A percentile compares a stretch with the other conserved stretches of the same genome.
Conservation (phyloP, 2,113 vertebrate species). For the Larimichthys crocea region DNA sequence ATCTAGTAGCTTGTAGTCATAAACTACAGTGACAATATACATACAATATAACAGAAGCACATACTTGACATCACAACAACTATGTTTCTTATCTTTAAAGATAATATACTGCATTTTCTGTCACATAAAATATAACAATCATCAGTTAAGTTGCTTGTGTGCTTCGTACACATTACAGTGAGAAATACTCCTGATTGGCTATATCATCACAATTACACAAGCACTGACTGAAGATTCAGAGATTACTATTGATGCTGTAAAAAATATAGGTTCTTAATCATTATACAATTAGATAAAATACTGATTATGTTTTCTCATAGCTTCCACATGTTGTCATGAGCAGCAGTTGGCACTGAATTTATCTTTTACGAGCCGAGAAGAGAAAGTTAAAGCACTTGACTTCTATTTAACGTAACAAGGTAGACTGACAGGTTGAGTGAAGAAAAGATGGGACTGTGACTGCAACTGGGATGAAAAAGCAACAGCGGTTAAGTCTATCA, state of each 20-base stretch:
- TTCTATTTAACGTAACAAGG: constrained; percentile 7
- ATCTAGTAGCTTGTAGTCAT: background rate
- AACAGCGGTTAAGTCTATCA: background rate
- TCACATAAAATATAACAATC: constrained; percentile 1
- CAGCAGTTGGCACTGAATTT: constrained; percentile 16
- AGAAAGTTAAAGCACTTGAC: background rate
- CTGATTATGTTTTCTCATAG: background rate
- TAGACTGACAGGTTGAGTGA: background rate
- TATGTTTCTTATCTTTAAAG: background rate
- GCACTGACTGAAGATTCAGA: background rate
- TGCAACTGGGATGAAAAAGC: constrained; percentile 11
- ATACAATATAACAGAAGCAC: background rate
- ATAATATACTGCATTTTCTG: background rate
- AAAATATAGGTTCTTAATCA: background rate
- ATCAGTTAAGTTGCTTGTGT: background rate
- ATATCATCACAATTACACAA: background rate
- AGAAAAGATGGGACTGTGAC: constrained; percentile 11
- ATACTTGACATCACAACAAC: background rate
- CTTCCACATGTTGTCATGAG: background rate
- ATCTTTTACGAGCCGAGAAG: background rate
- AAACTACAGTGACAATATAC: background rate
- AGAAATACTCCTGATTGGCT: constrained; percentile 13
- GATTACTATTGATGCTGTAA: background rate
- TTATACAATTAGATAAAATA: background rate
- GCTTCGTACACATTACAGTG: background rate